These are phyloP conservation scores for Drosophila insularis DNA, from an alignment of 1,140 invertebrate genomes.

Conservation along the genomic window DNA sequence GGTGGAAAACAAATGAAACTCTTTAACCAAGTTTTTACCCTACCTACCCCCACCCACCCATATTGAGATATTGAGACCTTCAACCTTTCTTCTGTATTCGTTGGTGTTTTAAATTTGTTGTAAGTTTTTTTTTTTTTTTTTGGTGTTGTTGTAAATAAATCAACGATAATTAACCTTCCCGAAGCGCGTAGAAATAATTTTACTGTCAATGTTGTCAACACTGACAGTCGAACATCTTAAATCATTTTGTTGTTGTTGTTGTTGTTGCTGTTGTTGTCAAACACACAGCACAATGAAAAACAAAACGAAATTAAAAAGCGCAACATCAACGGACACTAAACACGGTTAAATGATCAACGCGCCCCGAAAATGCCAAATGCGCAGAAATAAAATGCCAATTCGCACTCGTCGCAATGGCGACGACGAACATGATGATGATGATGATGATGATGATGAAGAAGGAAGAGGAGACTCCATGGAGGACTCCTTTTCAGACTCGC, in stretches of 20 bases:
- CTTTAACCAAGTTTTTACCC: background rate
- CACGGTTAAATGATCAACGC: constrained; percentile 70
- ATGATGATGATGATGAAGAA: constrained; percentile 12
- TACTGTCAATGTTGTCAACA: constrained; percentile 77
- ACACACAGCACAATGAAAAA: constrained; percentile 9
- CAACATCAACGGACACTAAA: constrained; percentile 70
- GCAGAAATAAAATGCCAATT: constrained; percentile 79
- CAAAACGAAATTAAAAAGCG: constrained; percentile 69
- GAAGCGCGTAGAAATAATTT: constrained; percentile 77
- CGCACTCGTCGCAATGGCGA: constrained; percentile 48
- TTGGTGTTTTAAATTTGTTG: constrained; percentile 13
- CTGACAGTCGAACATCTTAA: constrained; percentile 79
- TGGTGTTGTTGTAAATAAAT: constrained; percentile 67
- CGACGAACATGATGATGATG: background rate
- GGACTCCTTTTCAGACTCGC: constrained; percentile 21
- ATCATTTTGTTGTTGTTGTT: constrained; percentile 66
- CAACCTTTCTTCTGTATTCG: constrained; percentile 9
- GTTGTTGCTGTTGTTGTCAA: constrained; percentile 16
- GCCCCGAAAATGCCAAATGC: constrained; percentile 73
- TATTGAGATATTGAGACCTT: background rate
- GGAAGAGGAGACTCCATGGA: constrained; percentile 13
- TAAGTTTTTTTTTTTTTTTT: background rate
- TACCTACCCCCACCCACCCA: background rate
- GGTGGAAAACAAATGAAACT: too few species aligned
- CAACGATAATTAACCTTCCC: constrained; percentile 78